These are phyloP conservation scores for Sciaenops ocellatus DNA, from an alignment of 2,797 vertebrate genomes.

Conservation along the genomic window DNA sequence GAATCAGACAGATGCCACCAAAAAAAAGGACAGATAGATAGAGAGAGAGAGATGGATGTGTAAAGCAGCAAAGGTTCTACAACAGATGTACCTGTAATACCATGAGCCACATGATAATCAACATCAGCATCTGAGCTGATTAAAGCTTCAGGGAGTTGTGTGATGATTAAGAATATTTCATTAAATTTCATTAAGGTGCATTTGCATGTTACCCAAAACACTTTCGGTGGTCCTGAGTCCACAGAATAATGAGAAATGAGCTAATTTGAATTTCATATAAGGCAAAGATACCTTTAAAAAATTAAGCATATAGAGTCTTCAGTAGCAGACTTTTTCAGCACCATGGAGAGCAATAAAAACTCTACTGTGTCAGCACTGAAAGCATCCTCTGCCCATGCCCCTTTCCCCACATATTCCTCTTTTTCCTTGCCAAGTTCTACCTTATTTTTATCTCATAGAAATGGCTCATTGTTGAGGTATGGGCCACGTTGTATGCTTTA, in stretches of 20 bases:
- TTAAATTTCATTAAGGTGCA: conserved; percentile 34
- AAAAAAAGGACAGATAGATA: no score
- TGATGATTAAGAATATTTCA: conserved; percentile 46
- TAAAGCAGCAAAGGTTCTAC: conserved; percentile 36
- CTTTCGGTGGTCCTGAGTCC: conserved; percentile 38
- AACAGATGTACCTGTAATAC: conserved; percentile 63
- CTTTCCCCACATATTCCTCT: conserved; percentile 12
- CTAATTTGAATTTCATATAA: conserved; percentile 50
- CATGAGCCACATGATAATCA: conserved; percentile 46
- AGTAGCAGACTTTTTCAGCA: conserved; percentile 51
- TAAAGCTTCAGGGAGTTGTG: conserved; percentile 42
- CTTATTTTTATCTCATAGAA: conserved; percentile 38
- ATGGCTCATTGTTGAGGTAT: conserved; percentile 10
- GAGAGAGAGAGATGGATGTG: background rate
- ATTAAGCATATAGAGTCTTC: conserved; percentile 10
- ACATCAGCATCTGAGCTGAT: conserved; percentile 31
- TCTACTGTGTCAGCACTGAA: conserved; percentile 24
- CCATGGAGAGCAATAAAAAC: conserved; percentile 45
- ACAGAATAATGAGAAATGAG: conserved; percentile 44
- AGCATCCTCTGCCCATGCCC: background rate
- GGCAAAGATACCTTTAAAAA: conserved; percentile 34
- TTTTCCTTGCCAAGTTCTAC: background rate
- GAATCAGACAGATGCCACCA: no score
- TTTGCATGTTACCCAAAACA: conserved; percentile 53
- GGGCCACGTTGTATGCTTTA: background rate